Evolutionary conservation across 2,113 vertebrate genomes (phyloP).

Genomic region (Ptilonorhynchus violaceus): DNA sequence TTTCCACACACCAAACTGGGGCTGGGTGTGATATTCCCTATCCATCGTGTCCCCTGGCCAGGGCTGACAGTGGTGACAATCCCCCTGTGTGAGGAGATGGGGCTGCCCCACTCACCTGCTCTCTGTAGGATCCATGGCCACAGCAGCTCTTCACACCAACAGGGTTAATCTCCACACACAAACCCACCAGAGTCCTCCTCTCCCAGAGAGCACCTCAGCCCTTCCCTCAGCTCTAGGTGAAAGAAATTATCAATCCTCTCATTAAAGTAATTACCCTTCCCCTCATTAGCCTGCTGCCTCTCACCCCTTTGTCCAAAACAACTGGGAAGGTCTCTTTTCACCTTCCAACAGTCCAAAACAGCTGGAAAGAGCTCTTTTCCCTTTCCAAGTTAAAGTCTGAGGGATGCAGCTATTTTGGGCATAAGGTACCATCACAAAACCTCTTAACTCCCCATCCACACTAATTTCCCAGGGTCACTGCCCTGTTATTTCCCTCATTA

Average conservation of each 20-base stretch:
- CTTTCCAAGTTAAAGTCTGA: background rate
- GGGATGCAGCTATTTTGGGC: background rate
- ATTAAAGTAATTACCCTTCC: background rate
- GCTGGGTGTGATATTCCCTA: too few species aligned
- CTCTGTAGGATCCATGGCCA: rapidly evolving
- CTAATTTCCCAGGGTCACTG: background rate
- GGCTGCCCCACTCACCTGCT: background rate
- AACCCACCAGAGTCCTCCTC: rapidly evolving
- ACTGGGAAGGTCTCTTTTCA: background rate
- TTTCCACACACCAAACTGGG: rapidly evolving
- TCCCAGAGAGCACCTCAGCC: background rate
- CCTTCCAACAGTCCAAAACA: background rate
- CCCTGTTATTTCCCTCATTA: background rate
- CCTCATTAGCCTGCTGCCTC: background rate
- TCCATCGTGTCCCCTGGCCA: rapidly evolving
- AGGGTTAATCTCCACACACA: rapidly evolving
- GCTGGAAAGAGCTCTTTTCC: background rate
- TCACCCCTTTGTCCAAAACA: background rate
- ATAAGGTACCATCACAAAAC: background rate
- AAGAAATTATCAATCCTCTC: background rate
- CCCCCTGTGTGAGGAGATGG: rapidly evolving
- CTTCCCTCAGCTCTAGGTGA: background rate
- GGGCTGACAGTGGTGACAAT: background rate
- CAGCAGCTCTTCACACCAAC: background rate
- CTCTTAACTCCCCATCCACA: rapidly evolving